Conservation (phyloP, 2,888 invertebrate species). For the Biston stratarius region DNA sequence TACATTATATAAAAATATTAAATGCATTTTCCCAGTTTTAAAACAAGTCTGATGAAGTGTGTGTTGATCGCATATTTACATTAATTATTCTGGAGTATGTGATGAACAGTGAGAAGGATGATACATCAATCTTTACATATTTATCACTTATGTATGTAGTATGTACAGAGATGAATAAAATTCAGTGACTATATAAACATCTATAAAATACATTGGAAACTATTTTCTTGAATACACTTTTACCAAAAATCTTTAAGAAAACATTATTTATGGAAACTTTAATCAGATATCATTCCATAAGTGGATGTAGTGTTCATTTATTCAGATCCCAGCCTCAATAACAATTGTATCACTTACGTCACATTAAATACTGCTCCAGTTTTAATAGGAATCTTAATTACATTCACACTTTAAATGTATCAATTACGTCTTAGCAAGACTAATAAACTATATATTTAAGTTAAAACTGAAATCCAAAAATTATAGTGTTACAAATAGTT, state of each 20-base stretch:
- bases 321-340: constrained; percentile 71
- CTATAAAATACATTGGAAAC: constrained; percentile 70
- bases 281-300: constrained; percentile 46
- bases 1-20: constrained; percentile 85
- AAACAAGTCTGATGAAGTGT: constrained; percentile 69
- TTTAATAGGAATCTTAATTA: constrained; percentile 56
- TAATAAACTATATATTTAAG: constrained; percentile 54
- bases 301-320: constrained; percentile 47
- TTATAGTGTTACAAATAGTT: constrained; percentile 66
- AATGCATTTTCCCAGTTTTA: constrained; percentile 73
- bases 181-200: constrained; percentile 62
- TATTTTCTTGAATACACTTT: constrained; percentile 58
- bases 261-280: constrained; percentile 29
- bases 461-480: constrained; percentile 62
- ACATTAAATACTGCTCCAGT: constrained; percentile 69
- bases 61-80: constrained; percentile 75
- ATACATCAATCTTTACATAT: constrained; percentile 63
- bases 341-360: constrained; percentile 73
- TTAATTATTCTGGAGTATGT: constrained; percentile 58
- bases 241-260: constrained; percentile 46
- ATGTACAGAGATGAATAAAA: constrained; percentile 59
- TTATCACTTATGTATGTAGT: constrained; percentile 56
- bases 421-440: constrained; percentile 43
- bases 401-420: constrained; percentile 64
- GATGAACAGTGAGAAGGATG: constrained; percentile 57